phyloP scores from a whole-genome alignment of 1,140 invertebrate species.

The Papilio machaon region DNA sequence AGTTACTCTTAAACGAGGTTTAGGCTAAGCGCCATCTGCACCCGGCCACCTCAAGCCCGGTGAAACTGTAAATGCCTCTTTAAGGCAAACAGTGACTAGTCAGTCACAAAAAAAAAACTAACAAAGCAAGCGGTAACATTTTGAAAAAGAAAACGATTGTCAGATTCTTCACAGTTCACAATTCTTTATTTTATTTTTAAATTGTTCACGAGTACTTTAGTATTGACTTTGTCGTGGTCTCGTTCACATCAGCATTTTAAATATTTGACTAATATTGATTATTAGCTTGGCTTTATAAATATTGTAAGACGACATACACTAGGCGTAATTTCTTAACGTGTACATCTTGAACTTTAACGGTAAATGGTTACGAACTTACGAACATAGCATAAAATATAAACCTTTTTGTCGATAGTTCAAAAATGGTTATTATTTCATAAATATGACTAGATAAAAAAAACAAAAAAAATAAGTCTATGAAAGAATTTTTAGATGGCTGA shows the following conservation, averaged over 20 bases:
- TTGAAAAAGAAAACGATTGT: no score
- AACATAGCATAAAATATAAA: not conserved
- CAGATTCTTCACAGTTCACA: not conserved
- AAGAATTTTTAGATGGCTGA: no score
- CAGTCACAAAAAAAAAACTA: no score
- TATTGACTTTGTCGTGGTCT: not conserved
- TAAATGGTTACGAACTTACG: not conserved
- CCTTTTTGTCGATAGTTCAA: not conserved
- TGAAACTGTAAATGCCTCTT: no score
- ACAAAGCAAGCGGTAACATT: no score
- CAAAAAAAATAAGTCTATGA: no score
- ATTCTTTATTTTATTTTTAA: not conserved
- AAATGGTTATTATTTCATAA: not conserved
- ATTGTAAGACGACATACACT: not conserved
- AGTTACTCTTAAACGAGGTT: no score
- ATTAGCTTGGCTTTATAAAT: not conserved
- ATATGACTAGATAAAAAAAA: not conserved
- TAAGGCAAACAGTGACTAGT: no score
- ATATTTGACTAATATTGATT: not conserved
- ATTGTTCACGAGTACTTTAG: not conserved
- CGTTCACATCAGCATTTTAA: not conserved
- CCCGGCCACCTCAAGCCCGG: no score
- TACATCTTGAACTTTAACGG: conserved; percentile 5
- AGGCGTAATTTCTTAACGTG: not conserved
- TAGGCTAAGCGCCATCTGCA: no score